Percentiles rank a stretch among this genome's conserved stretches.
Conservation (phyloP, 1,140 invertebrate genomes). For the Sminthurinus signatus region DNA sequence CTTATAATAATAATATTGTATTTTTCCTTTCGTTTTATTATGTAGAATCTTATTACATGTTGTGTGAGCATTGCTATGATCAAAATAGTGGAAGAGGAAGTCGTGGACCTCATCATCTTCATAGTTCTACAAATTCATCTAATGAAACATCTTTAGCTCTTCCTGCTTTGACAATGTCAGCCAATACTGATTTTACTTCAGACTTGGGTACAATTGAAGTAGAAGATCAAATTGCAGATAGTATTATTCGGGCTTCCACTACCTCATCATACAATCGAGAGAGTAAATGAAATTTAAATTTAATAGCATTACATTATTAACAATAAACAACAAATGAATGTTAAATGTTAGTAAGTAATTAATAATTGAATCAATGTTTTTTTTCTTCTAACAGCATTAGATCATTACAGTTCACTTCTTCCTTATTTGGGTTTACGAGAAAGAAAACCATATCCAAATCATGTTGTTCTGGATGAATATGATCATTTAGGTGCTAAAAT, state of each 20-base stretch:
- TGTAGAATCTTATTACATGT: too few species aligned
- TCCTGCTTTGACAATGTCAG: constrained; percentile 30
- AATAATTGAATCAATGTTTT: too few species aligned
- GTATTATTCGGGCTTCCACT: constrained; percentile 17
- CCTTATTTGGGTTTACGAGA: constrained; percentile 47
- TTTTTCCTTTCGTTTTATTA: too few species aligned
- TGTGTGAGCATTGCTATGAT: too few species aligned
- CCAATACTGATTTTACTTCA: constrained; percentile 3
- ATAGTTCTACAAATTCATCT: background rate
- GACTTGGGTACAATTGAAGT: constrained; percentile 1
- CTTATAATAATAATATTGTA: too few species aligned
- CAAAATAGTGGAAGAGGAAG: constrained; percentile 45
- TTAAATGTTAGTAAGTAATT: too few species aligned
- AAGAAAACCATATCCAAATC: constrained; percentile 47
- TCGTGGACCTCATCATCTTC: background rate
- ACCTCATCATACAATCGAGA: constrained; percentile 1
- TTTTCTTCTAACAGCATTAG: constrained; percentile 8
- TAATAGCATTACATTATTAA: too few species aligned
- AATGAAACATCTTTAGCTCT: constrained; percentile 31
- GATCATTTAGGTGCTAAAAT: constrained; percentile 54
- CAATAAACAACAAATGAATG: too few species aligned
- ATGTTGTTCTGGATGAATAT: constrained; percentile 48
- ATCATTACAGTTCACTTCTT: constrained; percentile 23
- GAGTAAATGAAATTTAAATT: too few species aligned
- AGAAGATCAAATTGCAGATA: constrained; percentile 21